Evolutionary conservation across 2,113 vertebrate species (phyloP), one percentile per base, ranked within the genome.

Genomic region (Urocynchramus pylzowi): DNA sequence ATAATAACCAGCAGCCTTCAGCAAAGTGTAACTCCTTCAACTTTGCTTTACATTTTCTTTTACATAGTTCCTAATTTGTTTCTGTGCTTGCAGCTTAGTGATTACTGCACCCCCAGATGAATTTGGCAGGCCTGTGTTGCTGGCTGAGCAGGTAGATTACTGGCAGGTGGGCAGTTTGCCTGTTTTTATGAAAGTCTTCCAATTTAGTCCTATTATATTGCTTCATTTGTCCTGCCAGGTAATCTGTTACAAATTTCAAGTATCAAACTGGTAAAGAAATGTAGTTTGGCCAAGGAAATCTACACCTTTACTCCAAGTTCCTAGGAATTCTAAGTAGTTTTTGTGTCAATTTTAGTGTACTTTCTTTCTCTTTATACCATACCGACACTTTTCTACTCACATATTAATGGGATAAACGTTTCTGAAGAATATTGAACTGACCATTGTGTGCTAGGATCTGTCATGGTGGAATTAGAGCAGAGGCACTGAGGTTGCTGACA

Each of bases 331-430:
- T 27, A n/a, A 61, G 50, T 52, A 35, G n/a, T 1, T 89, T 91
- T 71, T 24, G 0, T 42, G 39, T 26, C 17, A 23, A 7, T 27
- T 95, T 87, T 59, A 52, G 17, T 64, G 52, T 28, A 31, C 13
- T 23, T 56, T 3, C 28, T 74, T 92, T 69, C 49, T 53, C 17
- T 78, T 65, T 76, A 13, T 67, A 39, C 3, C 1, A 0, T 61
- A 57, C 49, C 2, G 17, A 6, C 33, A 49, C 28, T 82, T 78
- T 49, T 10, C 37, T 75, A 19, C 18, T 64, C 0, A 0, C 3
- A 45, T n/a, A 31, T 41, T 79, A 79, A 39, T 26, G 30, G 15
- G 8, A 52, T 70, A 63, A 82, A 35, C 11, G 57, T 92, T 77
- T 39, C 44, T 80, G 30, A 35, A n/a, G 57, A 69, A 20, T 41